Percentiles rank a stretch among this genome's conserved stretches.
Conservation (phyloP, 2,888 invertebrate genomes). For the Brassicogethes aeneus region DNA sequence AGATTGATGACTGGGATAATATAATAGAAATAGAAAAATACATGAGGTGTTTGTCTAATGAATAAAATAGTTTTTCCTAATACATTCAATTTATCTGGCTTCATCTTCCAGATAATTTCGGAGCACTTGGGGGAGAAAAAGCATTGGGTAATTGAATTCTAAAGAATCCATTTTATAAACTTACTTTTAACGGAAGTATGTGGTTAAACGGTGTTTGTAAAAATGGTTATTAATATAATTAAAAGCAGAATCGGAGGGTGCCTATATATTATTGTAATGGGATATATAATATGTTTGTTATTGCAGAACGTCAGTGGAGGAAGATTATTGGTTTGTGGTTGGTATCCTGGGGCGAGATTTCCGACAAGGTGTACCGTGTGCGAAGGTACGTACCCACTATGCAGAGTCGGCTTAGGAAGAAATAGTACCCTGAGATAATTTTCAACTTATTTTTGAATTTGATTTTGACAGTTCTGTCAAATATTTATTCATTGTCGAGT, state of each 20-base stretch:
- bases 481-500: too few species aligned
- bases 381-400: too few species aligned
- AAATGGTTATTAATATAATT: constrained; percentile 11
- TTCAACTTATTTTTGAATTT: too few species aligned
- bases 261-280: constrained; percentile 10
- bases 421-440: too few species aligned
- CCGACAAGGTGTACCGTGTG: constrained; percentile 12
- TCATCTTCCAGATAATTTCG: too few species aligned
- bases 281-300: constrained; percentile 13
- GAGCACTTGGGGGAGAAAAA: too few species aligned
- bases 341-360: constrained; percentile 16
- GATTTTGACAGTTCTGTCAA: too few species aligned
- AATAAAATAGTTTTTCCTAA: constrained; percentile 2
- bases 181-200: too few species aligned
- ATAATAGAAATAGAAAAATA: constrained; percentile 21
- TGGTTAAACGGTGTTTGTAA: too few species aligned
- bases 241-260: constrained; percentile 9
- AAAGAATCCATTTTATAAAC: too few species aligned
- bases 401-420: too few species aligned
- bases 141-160: too few species aligned
- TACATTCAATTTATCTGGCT: constrained; percentile 2
- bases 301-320: constrained; percentile 12
- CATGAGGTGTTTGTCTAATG: constrained; percentile 13
- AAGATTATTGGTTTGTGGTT: constrained; percentile 11
- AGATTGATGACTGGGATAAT: constrained; percentile 22